Conservation (phyloP, 2,888 invertebrate species). For the Hecatera dysodea region DNA sequence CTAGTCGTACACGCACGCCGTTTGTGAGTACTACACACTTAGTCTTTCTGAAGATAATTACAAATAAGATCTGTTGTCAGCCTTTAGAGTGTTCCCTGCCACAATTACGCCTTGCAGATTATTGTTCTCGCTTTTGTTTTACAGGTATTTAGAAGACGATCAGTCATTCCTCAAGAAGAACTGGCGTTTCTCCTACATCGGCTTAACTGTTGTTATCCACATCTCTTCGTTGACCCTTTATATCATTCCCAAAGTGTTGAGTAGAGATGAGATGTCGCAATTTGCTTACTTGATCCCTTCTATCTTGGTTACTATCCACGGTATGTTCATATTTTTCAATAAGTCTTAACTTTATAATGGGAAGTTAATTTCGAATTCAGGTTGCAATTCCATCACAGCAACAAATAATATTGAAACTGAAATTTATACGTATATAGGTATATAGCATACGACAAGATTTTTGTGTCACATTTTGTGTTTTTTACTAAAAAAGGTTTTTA, state of each 20-base stretch:
- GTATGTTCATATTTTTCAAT: conserved; percentile 45
- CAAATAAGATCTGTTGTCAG: too few relatives aligned
- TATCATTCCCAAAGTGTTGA: conserved; percentile 46
- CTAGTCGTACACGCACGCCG: too few relatives aligned
- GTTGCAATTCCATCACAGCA: too few relatives aligned
- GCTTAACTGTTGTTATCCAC: conserved; percentile 49
- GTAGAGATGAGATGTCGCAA: conserved; percentile 50
- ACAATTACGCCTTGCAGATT: too few relatives aligned
- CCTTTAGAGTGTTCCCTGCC: too few relatives aligned
- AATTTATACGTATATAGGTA: not conserved
- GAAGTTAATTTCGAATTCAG: not conserved
- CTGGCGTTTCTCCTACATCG: conserved; percentile 64
- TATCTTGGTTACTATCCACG: conserved; percentile 59
- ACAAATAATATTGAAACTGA: too few relatives aligned
- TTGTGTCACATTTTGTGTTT: not conserved
- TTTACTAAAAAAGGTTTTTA: too few relatives aligned
- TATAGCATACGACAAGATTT: not conserved
- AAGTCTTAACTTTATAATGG: not conserved
- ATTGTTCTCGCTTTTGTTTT: not conserved
- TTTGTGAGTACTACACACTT: too few relatives aligned
- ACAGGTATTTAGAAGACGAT: conserved; percentile 54
- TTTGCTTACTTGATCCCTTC: conserved; percentile 63
- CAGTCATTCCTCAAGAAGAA: conserved; percentile 55
- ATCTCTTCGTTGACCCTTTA: conserved; percentile 38
- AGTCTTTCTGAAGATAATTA: too few relatives aligned